These are phyloP conservation scores for Caenorhabditis tropicalis DNA, from an alignment of 1,140 invertebrate species.

Conservation along the genomic window DNA sequence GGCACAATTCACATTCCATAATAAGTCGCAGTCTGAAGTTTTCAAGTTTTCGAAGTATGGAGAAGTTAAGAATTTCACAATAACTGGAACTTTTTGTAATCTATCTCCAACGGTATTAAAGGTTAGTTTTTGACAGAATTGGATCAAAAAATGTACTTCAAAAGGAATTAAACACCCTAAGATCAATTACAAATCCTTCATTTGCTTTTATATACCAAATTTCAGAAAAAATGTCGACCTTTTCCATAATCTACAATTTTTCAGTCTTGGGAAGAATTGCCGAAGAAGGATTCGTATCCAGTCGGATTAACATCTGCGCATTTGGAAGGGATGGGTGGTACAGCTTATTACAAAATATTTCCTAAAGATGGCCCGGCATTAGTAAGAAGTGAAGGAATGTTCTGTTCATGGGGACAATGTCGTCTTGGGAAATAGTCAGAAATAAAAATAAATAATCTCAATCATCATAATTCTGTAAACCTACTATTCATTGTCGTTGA, in stretches of 20 bases:
- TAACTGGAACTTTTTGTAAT: constrained; percentile 8
- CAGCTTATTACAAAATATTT: constrained; percentile 17
- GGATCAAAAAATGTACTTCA: background rate
- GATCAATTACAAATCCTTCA: too few relatives aligned
- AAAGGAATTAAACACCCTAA: too few relatives aligned
- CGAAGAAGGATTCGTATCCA: background rate
- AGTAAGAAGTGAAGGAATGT: constrained; percentile 18
- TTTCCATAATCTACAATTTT: background rate
- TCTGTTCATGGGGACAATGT: constrained; percentile 27
- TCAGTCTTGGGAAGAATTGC: constrained; percentile 15
- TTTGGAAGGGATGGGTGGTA: constrained; percentile 18
- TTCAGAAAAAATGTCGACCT: background rate
- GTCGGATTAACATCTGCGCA: background rate
- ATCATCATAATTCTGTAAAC: too few relatives aligned
- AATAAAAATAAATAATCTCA: too few relatives aligned
- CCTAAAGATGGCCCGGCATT: background rate
- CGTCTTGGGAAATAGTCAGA: constrained; percentile 5
- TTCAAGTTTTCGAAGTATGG: constrained; percentile 18
- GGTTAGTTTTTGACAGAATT: background rate
- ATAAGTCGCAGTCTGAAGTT: background rate
- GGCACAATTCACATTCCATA: background rate
- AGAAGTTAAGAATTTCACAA: background rate
- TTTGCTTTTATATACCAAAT: too few relatives aligned
- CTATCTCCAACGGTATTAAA: constrained; percentile 2
- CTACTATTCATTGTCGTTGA: too few relatives aligned